Base-by-base conservation (phyloP, 64 coral and sea anemone species). In the Montipora capricornis region DNA sequence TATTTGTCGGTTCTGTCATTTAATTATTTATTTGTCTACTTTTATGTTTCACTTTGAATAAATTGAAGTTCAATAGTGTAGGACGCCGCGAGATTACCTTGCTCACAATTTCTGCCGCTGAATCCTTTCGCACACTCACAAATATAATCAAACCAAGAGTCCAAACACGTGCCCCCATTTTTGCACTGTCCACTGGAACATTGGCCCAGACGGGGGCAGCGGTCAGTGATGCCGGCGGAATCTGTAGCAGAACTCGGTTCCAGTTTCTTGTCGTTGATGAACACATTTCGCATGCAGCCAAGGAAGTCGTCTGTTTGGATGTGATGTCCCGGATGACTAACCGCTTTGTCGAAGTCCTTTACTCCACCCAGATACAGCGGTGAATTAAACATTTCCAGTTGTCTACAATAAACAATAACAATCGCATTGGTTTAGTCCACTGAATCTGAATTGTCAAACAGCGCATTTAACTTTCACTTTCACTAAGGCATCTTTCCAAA, bases 271-370 rank as follows among this genome's bases (percentile, higher is more conserved):
- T 93, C 84, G 57, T 98, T 95, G 48, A 92, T 83, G 82, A 88
- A 98, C 20, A 98, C 77, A 73, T 99, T 93, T 6, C 95, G 92
- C 77, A 99, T 87, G 58, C 98, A 99, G 51, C 98, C 98, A 84
- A 99, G 80, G 88, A 99, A 99, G 46, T 99, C 95, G 47, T 92
- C 91, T 3, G 94, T 73, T 62, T 85, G 89, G 6, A 96, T 90
- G 49, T 95, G 92, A 5, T 52, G 55, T 16, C 95, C 88, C 61
- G 89, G 66, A 80, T 98, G 88, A 50, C 15, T 84, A 16, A 96
- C 79, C 46, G 89, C 75, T 79, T 84, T 68, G 68, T 89, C 87
- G 4, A 99, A 87, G 29, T 96, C 84, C 53, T 92, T 83, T 12
- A 99, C 44, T 11, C 98, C 98, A 84, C 98, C 98, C 49, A 99